A percentile compares a stretch with the other conserved stretches of the same genome.
These are phyloP conservation scores for Sphenopsis melanotis DNA, from an alignment of 2,797 vertebrate species.

Conservation along the genomic window DNA sequence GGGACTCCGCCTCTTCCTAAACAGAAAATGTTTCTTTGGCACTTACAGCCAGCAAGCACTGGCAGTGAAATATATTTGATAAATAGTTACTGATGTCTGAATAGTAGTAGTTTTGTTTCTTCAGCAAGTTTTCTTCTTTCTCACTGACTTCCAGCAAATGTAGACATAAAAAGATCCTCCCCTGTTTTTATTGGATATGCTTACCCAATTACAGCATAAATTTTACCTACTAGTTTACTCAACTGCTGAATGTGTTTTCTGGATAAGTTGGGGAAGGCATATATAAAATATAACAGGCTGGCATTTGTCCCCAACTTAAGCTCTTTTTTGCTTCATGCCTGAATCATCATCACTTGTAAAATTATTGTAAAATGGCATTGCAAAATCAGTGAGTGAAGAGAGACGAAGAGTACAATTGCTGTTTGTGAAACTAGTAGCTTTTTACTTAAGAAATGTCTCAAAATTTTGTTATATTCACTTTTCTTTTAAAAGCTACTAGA, in stretches of 20 bases:
- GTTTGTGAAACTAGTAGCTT: background rate
- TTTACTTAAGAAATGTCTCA: background rate
- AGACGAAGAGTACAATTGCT: background rate
- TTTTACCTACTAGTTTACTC: background rate
- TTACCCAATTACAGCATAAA: background rate
- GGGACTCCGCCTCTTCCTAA: background rate
- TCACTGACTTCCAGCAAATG: background rate
- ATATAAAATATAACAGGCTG: background rate
- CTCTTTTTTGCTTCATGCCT: background rate
- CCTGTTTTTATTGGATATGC: background rate
- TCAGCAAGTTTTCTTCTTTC: background rate
- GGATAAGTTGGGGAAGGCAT: background rate
- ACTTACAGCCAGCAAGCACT: background rate
- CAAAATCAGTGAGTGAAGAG: constrained; percentile 2
- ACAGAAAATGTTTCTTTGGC: constrained; percentile 8
- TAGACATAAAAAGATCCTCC: background rate
- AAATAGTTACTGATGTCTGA: background rate
- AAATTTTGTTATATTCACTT: background rate
- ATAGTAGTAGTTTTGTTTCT: constrained; percentile 39
- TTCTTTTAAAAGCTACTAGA: constrained; percentile 83
- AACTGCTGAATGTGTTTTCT: background rate
- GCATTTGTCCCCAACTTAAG: background rate
- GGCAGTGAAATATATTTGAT: constrained; percentile 1
- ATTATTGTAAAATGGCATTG: background rate
- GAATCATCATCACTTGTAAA: background rate